Base-by-base conservation (phyloP, 2,797 vertebrate species). In the Limosa lapponica region DNA sequence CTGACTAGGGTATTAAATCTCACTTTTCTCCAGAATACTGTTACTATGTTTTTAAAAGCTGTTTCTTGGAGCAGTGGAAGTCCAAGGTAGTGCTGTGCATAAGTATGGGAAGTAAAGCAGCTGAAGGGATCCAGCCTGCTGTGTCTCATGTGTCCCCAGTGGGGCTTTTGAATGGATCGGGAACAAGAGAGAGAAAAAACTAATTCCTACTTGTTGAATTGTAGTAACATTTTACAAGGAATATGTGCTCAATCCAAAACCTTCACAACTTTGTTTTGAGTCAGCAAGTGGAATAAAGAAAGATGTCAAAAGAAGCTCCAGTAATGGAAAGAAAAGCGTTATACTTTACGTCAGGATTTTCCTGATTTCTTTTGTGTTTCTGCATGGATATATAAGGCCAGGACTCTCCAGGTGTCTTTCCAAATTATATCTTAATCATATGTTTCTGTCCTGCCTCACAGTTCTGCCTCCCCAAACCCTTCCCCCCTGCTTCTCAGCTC, bases 341-440 rank as follows among this genome's bases (percentile, higher is more conserved):
- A 13, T 10, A 36, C 24, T 82, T 91, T 80, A 69, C 10, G 51
- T 23, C 7, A 80, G 37, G 32, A 61, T 79, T 80, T 87, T 80
- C 34, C 39, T 48, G 22, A 19, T 73, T 59, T 70, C 43, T 87
- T 73, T 82, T 70, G 23, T 80, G 34, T 80, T 89, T 80, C 71
- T 80, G 28, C 11, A 55, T 2, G 11, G 19, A 83, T 70, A 43
- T 14, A 62, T 74, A 70, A 79, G 46, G 24, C 39, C 49, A 92
- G 49, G 43, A 30, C 28, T 74, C 46, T 86, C 69, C 85, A 90
- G 82, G 39, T 90, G 86, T 75, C 66, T 90, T 93, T 93, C 73
- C 61, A 61, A 81, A 64, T 74, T 71, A 15, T 83, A 49, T 64
- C 44, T 74, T 94, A 82, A 91, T 77, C 87, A 85, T 57, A 85